Conservation (phyloP, 1,140 invertebrate species). For the Hesperophylax magnus region DNA sequence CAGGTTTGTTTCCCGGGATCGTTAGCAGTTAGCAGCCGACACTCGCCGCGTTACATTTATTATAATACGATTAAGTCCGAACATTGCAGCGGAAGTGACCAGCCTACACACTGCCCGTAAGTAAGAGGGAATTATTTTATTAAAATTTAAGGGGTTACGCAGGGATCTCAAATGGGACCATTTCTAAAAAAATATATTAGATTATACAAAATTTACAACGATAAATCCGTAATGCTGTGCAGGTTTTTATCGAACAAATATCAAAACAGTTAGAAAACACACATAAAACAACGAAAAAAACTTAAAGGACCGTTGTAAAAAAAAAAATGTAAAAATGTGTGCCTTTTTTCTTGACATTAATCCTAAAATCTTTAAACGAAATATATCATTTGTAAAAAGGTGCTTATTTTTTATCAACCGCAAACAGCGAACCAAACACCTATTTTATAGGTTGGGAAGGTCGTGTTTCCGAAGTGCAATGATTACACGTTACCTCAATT, state of each 20-base stretch:
- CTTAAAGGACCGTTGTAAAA: no score
- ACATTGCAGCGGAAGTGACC: slow-evolving; percentile 32
- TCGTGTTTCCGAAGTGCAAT: slow-evolving; percentile 27
- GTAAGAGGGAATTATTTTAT: background rate
- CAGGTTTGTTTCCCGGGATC: slow-evolving; percentile 40
- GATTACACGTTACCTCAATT: slow-evolving; percentile 40
- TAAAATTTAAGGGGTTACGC: background rate
- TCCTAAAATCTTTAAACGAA: no score
- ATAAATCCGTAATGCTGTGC: no score
- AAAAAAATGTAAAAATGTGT: no score
- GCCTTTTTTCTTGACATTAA: no score
- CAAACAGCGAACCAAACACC: slow-evolving; percentile 5
- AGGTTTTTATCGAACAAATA: no score
- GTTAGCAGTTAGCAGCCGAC: slow-evolving; percentile 40
- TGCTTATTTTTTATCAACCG: no score
- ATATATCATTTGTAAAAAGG: no score
- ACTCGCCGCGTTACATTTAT: slow-evolving; percentile 51
- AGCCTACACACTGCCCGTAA: background rate
- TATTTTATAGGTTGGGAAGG: background rate
- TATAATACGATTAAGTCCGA: slow-evolving; percentile 53
- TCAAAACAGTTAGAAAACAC: no score
- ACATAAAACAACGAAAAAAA: no score
- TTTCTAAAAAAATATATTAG: background rate
- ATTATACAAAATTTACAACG: no score
- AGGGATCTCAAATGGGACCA: background rate